A percentile compares a stretch with the other conserved stretches of the same genome.
Evolutionary conservation across 2,888 invertebrate species (phyloP).

Genomic region (Lasioglossum leucozonium): DNA sequence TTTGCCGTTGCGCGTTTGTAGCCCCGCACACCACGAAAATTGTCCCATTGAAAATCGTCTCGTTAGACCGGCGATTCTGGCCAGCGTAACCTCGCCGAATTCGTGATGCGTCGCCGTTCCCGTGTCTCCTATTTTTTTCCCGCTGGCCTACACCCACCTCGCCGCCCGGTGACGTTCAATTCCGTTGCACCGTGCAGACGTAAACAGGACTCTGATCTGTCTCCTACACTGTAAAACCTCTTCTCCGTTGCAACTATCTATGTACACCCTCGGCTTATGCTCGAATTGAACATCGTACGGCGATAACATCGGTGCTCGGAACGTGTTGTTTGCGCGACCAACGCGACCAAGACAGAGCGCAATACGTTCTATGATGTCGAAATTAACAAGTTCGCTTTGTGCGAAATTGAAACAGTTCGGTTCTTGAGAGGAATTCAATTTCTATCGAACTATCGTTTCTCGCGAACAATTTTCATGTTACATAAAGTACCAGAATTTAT

Average conservation of each 20-base stretch:
- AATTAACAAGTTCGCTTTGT: too few species aligned
- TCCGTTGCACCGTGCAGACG: neutral
- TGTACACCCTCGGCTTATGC: neutral
- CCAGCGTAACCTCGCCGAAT: slow-evolving; percentile 32
- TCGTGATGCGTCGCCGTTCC: slow-evolving; percentile 1
- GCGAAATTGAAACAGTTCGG: too few species aligned
- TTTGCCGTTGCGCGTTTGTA: slow-evolving; percentile 31
- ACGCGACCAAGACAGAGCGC: neutral
- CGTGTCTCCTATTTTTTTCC: neutral
- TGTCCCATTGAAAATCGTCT: slow-evolving; percentile 61
- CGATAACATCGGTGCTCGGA: neutral
- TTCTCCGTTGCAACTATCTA: neutral
- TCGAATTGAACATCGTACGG: neutral
- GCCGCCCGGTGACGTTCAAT: neutral
- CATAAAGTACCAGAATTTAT: too few species aligned
- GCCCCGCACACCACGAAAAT: slow-evolving; percentile 34
- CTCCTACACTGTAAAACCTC: neutral
- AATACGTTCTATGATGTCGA: neutral
- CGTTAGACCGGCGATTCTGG: slow-evolving; percentile 54
- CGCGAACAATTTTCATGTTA: neutral
- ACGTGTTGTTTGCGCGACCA: neutral
- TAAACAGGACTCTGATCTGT: neutral
- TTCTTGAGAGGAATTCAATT: too few species aligned
- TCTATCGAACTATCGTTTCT: too few species aligned
- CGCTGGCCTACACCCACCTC: neutral